These are phyloP conservation scores for Apeltes quadracus DNA, from an alignment of 2,113 vertebrate species.

Conservation along the genomic window DNA sequence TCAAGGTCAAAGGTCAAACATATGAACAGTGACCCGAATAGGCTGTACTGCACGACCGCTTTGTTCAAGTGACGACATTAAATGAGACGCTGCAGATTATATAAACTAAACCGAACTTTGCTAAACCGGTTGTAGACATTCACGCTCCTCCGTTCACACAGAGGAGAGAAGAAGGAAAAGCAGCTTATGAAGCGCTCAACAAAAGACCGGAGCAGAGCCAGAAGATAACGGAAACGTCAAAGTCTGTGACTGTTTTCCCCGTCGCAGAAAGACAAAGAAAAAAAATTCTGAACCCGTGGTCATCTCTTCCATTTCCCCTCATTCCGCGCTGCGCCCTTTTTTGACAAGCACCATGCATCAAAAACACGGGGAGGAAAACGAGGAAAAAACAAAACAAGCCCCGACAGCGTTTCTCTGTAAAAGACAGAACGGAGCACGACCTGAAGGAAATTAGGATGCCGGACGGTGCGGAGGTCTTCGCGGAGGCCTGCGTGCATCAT, in stretches of 20 bases:
- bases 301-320: slow-evolving; percentile 22
- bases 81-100: slow-evolving; percentile 32
- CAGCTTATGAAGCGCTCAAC: slow-evolving; percentile 32
- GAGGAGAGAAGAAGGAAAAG: slow-evolving; percentile 21
- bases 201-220: slow-evolving; percentile 5
- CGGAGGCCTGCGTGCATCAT: slow-evolving; percentile 4
- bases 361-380: slow-evolving; percentile 35
- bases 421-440: slow-evolving; percentile 33
- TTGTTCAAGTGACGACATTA: slow-evolving; percentile 27
- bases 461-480: slow-evolving; percentile 22
- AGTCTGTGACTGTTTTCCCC: slow-evolving; percentile 21
- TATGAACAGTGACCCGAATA: slow-evolving; percentile 26
- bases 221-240: slow-evolving; percentile 59
- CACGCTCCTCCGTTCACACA: slow-evolving; percentile 22
- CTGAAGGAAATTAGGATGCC: slow-evolving; percentile 51
- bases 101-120: slow-evolving; percentile 23
- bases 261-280: slow-evolving; percentile 25
- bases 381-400: slow-evolving; percentile 48
- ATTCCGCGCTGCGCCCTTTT: slow-evolving; percentile 39
- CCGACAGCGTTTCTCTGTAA: slow-evolving; percentile 36
- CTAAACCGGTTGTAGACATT: slow-evolving; percentile 59
- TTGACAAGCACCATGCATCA: slow-evolving; percentile 71
- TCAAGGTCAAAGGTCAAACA: slow-evolving; percentile 37
- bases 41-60: slow-evolving; percentile 11
- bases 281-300: slow-evolving; percentile 42